phyloP scores from a whole-genome alignment of 2,797 vertebrate species.

The Sphenodon punctatus region DNA sequence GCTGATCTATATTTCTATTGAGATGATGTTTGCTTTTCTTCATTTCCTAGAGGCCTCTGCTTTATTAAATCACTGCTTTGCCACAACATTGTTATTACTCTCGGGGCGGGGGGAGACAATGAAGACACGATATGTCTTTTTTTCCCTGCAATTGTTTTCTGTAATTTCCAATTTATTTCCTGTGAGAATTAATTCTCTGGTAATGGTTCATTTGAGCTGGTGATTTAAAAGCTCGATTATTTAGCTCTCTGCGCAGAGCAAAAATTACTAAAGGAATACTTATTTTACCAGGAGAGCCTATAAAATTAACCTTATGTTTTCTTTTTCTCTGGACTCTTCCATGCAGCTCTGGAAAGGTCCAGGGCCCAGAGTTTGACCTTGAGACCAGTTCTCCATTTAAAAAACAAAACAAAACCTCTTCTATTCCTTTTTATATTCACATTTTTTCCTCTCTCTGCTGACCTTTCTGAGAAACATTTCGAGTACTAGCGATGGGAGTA shows the following conservation, averaged over 20 bases:
- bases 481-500: neutral
- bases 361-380: neutral
- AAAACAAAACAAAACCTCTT: too few relatives aligned
- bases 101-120: neutral
- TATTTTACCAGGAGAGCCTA: neutral
- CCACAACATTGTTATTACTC: constrained; percentile 9
- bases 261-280: neutral
- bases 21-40: constrained; percentile 22
- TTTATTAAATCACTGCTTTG: constrained; percentile 29
- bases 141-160: constrained; percentile 29
- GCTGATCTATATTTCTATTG: constrained; percentile 31
- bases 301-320: neutral
- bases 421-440: neutral
- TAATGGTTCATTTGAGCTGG: neutral
- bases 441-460: neutral
- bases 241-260: neutral
- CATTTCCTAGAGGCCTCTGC: constrained; percentile 11
- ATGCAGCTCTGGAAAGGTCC: neutral
- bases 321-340: neutral
- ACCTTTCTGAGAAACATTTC: neutral
- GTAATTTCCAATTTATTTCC: constrained; percentile 23
- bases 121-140: neutral
- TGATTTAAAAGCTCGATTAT: neutral
- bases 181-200: neutral
- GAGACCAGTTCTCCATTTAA: neutral